Percentiles rank a stretch among this genome's conserved stretches.
Conservation (phyloP, 2,113 vertebrate genomes). For the Cololabis saira region DNA sequence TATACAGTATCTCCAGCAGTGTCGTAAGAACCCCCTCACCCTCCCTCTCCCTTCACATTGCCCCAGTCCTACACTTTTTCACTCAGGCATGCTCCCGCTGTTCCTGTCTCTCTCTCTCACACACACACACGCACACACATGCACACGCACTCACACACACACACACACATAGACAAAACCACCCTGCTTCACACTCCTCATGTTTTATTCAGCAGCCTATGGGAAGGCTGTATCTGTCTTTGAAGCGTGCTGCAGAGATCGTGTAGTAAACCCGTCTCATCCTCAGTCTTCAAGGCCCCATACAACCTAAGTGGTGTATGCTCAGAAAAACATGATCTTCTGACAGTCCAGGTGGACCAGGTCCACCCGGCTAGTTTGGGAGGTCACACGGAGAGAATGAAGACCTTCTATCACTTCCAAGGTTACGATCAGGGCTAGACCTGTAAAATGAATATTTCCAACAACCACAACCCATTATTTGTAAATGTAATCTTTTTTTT, state of each 20-base stretch:
- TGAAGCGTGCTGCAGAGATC: slow-evolving; percentile 73
- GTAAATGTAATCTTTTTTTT: too few species aligned
- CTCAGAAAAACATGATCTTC: slow-evolving; percentile 47
- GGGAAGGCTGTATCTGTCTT: slow-evolving; percentile 71
- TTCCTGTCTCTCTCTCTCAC: background rate
- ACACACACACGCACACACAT: background rate
- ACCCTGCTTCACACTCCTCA: slow-evolving; percentile 65
- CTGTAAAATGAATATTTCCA: too few species aligned
- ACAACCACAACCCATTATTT: too few species aligned
- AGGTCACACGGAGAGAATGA: background rate
- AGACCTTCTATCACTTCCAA: too few species aligned
- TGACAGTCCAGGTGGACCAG: slow-evolving; percentile 55
- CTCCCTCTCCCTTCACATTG: slow-evolving; percentile 6
- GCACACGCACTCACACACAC: slow-evolving; percentile 3
- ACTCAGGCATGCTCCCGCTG: slow-evolving; percentile 21
- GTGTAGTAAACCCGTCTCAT: slow-evolving; percentile 63
- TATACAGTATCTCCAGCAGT: slow-evolving; percentile 56
- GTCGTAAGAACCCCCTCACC: slow-evolving; percentile 49
- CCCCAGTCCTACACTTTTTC: slow-evolving; percentile 13
- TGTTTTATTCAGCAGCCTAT: slow-evolving; percentile 82
- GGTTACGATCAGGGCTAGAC: too few species aligned
- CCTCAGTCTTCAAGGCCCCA: slow-evolving; percentile 60
- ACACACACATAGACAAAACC: slow-evolving; percentile 22
- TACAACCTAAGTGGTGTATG: slow-evolving; percentile 55
- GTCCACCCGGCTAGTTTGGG: slow-evolving; percentile 11